A percentile compares a stretch with the other conserved stretches of the same genome.
phyloP scores from a whole-genome alignment of 1,140 invertebrate genomes.

The Pteromalus puparum region DNA sequence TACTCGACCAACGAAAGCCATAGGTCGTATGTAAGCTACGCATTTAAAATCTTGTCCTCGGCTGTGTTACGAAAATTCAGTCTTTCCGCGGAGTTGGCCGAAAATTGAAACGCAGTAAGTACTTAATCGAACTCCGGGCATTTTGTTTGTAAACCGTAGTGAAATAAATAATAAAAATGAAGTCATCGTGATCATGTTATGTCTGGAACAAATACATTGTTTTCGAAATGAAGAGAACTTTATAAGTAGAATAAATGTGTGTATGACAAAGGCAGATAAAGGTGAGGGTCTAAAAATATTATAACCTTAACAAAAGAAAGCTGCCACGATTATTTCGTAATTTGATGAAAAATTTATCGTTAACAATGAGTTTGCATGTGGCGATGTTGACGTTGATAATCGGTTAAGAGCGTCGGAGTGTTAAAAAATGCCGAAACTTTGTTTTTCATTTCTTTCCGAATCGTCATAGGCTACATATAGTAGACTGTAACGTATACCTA shows the following conservation, averaged over 20 bases:
- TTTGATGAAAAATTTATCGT: neutral
- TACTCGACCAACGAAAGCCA: no score
- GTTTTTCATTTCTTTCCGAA: no score
- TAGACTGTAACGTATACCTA: no score
- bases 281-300: neutral
- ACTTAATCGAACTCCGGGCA: neutral
- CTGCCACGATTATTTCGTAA: neutral
- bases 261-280: neutral
- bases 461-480: no score
- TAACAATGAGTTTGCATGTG: no score
- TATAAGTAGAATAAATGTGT: neutral
- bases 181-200: no score
- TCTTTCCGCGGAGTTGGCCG: neutral
- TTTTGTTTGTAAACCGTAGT: neutral
- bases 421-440: no score
- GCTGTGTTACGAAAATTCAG: neutral
- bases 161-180: no score
- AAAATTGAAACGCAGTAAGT: slow-evolving; percentile 10
- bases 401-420: no score
- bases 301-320: neutral
- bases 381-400: no score
- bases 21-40: neutral
- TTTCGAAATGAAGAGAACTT: neutral
- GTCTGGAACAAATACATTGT: no score
- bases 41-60: slow-evolving; percentile 23